A percentile compares a stretch with the other conserved stretches of the same genome.
Evolutionary conservation across 2,797 vertebrate genomes (phyloP).

Genomic region (Trachops cirrhosus): DNA sequence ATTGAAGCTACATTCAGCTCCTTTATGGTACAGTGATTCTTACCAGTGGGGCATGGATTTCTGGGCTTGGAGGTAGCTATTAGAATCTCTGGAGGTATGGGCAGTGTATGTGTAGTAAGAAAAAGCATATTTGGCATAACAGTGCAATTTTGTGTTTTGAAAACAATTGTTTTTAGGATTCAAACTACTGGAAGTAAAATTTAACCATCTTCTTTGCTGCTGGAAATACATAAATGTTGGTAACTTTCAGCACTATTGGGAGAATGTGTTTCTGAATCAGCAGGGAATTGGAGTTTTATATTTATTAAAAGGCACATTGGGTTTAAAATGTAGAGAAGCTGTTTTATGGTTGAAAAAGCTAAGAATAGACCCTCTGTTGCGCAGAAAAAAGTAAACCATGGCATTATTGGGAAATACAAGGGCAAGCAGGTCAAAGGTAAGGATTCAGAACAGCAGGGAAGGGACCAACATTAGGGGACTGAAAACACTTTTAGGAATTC

Average conservation of each 20-base stretch:
- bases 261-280: slow-evolving; percentile 39
- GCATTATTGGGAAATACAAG: not conserved
- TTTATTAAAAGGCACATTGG: not conserved
- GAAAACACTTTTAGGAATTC: slow-evolving; percentile 22
- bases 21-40: not conserved
- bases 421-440: not conserved
- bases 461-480: not conserved
- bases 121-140: not conserved
- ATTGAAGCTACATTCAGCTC: slow-evolving; percentile 1
- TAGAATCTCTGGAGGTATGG: slow-evolving; percentile 9
- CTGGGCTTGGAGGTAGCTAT: not conserved
- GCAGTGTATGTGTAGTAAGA: not conserved
- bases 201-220: not conserved
- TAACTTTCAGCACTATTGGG: not conserved
- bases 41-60: not conserved
- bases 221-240: not conserved
- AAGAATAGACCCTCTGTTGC: not conserved
- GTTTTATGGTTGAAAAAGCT: not conserved
- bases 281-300: not conserved
- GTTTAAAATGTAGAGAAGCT: not conserved
- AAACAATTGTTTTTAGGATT: slow-evolving; percentile 16
- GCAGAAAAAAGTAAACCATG: slow-evolving; percentile 22
- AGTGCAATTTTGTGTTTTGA: not conserved
- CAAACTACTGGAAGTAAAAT: slow-evolving; percentile 14
- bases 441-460: not conserved